A percentile compares a stretch with the other conserved stretches of the same genome.
Evolutionary conservation across 2,113 vertebrate species (phyloP).

Genomic region (Charina bottae): DNA sequence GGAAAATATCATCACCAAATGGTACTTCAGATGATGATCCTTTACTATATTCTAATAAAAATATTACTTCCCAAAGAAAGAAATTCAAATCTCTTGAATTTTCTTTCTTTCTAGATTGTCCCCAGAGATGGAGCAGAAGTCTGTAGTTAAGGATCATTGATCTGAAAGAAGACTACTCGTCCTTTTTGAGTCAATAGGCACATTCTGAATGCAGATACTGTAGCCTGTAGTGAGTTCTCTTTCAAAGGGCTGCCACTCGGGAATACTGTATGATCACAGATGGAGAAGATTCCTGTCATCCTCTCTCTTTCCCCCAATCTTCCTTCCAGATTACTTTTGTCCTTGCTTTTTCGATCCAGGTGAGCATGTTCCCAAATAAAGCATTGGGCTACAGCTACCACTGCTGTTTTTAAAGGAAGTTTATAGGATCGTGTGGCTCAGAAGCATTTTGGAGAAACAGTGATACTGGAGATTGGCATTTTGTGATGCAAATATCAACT

Average conservation of each 20-base stretch:
- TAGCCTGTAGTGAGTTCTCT: neutral
- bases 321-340: no score
- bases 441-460: no score
- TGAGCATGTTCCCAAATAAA: no score
- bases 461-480: no score
- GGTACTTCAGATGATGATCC: neutral
- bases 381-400: no score
- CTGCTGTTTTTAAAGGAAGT: no score
- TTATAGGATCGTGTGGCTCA: no score
- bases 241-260: neutral
- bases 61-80: neutral
- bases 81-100: neutral
- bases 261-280: neutral
- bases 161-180: neutral
- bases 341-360: no score
- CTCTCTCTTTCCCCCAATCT: no score
- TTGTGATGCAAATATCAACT: no score
- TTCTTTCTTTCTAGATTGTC: neutral
- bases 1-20: neutral
- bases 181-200: neutral
- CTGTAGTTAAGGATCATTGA: neutral
- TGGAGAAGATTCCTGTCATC: neutral
- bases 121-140: neutral
- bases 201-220: neutral
- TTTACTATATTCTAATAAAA: neutral